Percentiles rank a stretch among this genome's conserved stretches.
Evolutionary conservation across 2,888 invertebrate genomes (phyloP).

Genomic region (Tanytarsus gracilentus): DNA sequence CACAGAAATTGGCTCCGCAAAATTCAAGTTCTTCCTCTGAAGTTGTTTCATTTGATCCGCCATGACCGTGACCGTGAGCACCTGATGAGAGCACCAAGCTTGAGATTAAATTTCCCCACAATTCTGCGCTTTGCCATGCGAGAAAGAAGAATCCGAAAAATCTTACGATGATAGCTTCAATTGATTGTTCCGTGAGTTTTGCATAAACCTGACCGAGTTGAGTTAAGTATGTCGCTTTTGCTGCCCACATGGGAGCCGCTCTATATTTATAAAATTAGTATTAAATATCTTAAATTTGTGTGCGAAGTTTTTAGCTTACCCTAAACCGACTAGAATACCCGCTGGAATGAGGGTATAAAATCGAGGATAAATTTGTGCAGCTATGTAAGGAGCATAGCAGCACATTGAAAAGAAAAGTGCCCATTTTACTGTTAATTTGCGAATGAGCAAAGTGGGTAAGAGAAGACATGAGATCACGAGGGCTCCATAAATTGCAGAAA

Average conservation of each 20-base stretch:
- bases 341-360: conserved; percentile 88
- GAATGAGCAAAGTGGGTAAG: conserved; percentile 86
- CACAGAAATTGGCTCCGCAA: conserved; percentile 78
- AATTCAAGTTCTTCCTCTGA: conserved; percentile 48
- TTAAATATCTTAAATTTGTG: not conserved
- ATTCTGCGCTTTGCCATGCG: conserved; percentile 92
- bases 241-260: conserved; percentile 97
- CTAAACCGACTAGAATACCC: conserved; percentile 86
- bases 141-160: conserved; percentile 99
- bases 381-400: conserved; percentile 91
- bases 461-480: conserved; percentile 93
- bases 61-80: conserved; percentile 51
- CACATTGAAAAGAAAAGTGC: conserved; percentile 86
- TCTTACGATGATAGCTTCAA: conserved; percentile 86
- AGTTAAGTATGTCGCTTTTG: conserved; percentile 95
- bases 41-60: conserved; percentile 38
- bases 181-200: conserved; percentile 73
- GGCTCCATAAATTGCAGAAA: conserved; percentile 85
- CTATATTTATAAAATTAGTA: conserved; percentile 46
- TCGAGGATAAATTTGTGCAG: conserved; percentile 82
- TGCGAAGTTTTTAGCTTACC: conserved; percentile 48
- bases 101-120: conserved; percentile 95
- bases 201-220: conserved; percentile 88
- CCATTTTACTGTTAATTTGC: conserved; percentile 92
- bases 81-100: conserved; percentile 78